Evolutionary conservation across 1,140 invertebrate species (phyloP).

Genomic region (Euwallacea similis): DNA sequence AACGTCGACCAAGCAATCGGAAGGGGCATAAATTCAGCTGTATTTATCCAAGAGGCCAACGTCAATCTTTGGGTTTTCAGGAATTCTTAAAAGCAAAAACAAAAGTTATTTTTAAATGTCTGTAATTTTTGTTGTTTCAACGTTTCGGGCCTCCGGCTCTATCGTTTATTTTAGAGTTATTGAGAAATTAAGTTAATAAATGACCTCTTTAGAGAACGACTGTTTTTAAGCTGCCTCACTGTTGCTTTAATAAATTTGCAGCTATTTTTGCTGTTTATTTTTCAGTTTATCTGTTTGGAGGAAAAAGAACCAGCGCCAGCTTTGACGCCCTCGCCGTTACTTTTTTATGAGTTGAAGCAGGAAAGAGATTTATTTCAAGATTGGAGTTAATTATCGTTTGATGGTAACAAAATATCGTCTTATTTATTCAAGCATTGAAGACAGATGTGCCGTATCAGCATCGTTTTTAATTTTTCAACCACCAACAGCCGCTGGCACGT

Average conservation of each 20-base stretch:
- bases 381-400: background rate
- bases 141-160: background rate
- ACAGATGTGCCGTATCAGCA: constrained; percentile 8
- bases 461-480: constrained; percentile 19
- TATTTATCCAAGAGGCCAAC: constrained; percentile 27
- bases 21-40: constrained; percentile 22
- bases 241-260: no score
- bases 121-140: constrained; percentile 23
- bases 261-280: no score
- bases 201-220: background rate
- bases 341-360: no score
- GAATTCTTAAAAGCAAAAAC: constrained; percentile 19
- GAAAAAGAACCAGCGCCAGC: no score
- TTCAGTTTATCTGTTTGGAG: no score
- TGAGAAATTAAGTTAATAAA: constrained; percentile 20
- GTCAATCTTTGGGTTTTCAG: constrained; percentile 23
- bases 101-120: constrained; percentile 28
- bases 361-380: no score
- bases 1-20: background rate
- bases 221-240: no score
- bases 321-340: no score
- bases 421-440: constrained; percentile 12
- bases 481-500: constrained; percentile 7
- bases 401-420: background rate
- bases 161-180: constrained; percentile 14